A percentile compares a stretch with the other conserved stretches of the same genome.
These are phyloP conservation scores for Tragelaphus oryx DNA, from an alignment of 2,797 vertebrate species.

Conservation along the genomic window DNA sequence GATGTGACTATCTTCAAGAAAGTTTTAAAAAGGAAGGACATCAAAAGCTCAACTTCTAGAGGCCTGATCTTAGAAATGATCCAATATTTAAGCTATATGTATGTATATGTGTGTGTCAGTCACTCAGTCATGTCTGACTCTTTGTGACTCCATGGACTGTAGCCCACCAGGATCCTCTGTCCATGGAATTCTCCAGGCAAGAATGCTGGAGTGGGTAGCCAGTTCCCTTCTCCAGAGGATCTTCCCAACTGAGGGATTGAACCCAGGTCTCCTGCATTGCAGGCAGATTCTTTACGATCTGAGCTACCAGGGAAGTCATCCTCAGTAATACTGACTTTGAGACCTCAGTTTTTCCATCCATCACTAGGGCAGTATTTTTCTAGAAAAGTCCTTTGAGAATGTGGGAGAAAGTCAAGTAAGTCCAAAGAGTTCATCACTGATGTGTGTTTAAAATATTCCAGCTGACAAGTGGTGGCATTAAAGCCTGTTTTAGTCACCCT, in stretches of 20 bases:
- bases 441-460: slow-evolving; percentile 33
- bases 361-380: background rate
- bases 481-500: slow-evolving; percentile 13
- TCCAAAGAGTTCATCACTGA: background rate
- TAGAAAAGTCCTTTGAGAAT: background rate
- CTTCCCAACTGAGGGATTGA: background rate
- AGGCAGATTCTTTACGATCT: background rate
- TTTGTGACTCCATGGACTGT: background rate
- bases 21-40: background rate
- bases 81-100: background rate
- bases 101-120: background rate
- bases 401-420: background rate
- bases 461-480: slow-evolving; percentile 18
- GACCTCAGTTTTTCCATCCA: background rate
- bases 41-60: background rate
- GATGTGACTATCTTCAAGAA: background rate
- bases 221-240: background rate
- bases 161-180: background rate
- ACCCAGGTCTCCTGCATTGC: background rate
- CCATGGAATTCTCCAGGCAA: background rate
- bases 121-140: background rate
- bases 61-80: background rate
- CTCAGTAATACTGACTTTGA: background rate
- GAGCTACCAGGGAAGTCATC: background rate
- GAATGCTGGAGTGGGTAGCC: background rate